Base-by-base conservation (phyloP, 1,140 invertebrate species). In the Drosophila mauritiana region DNA sequence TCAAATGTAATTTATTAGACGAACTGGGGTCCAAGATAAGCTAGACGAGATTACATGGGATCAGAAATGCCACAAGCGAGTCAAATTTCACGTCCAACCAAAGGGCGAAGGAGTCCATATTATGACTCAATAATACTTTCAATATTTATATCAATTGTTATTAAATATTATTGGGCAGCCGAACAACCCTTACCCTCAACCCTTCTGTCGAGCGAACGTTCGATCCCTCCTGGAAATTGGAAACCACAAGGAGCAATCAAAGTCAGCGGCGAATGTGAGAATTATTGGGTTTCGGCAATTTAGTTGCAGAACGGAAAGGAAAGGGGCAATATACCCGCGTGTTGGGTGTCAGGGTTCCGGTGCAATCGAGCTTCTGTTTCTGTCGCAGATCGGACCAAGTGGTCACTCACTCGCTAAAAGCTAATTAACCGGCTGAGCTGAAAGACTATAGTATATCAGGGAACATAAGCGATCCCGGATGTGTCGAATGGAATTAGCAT, bases 111-210 rank as follows among this genome's bases (percentile, higher is more conserved):
- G 5, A 40, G n/a, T 36, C 49, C 52, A 45, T 76, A 70, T 89
- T 88, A 83, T 78, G 72, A 62, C 59, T 80, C 83, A 84, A 88
- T 88, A 89, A 88, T 77, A 73, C 80, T 88, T 80, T 89, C 80
- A 88, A 88, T 88, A 88, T 89, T 89, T 88, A 89, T 84, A 84
- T 59, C 72, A 80, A 88, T 88, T 83, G 84, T 77, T 89, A 73
- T 89, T 84, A 88, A 88, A 88, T 89, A 84, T 89, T 67, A 77
- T 74, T 64, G 78, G 36, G 17, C 46, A 37, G 45, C 25, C 20
- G 12, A 11, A 31, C 68, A 61, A 89, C 76, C 83, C 84, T 56
- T 39, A 59, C 52, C 36, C 46, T 68, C 42, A 79, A 62, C 70
- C 76, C 80, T 42, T 74, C 13, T 10, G 31, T 31, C 31, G 31